Evolutionary conservation across 2,888 invertebrate species (phyloP), one percentile per base, ranked within the genome.

Genomic region (Sarcophaga rosellei): DNA sequence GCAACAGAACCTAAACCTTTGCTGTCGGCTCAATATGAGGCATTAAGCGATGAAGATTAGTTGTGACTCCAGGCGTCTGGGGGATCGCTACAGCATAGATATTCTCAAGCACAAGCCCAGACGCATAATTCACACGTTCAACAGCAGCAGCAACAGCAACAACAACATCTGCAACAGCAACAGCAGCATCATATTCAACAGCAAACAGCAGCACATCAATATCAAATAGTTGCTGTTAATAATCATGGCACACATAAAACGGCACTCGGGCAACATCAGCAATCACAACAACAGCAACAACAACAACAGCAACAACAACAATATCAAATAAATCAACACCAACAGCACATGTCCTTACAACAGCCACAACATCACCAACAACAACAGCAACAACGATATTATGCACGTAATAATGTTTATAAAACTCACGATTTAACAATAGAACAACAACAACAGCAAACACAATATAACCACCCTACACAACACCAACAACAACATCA

Each of bases 41-140:
- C 98, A 86, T 95, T 98, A 57, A 98, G 98, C 87, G 98, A 98
- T 94, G 98, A 98, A 94, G 98, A 98, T 95, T 97, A 93, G 92
- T 93, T 92, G 91, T 92, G 91, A 91, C 92, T 92, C 90, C 91
- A 91, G 89, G 91, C 91, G 92, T 91, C 92, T 88, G 89, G 86
- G 80, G 84, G 53, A 53, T 53, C 53, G 17, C 53, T 85, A 44
- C 84, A 81, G 21, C 82, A 81, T 68, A 66, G 79, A 59, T 80
- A 83, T 76, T 77, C 82, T 76, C 80, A 85, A 80, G 63, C 75
- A 47, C 80, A 72, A 63, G 76, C 84, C 75, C 84, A 88, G 87
- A 82, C 84, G 81, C 88, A 86, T 72, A 68, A 79, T 57, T 81
- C 83, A 76, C 87, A 80, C 23, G 53, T 80, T 57, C 79, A 85